Percentiles rank a stretch among this genome's conserved stretches.
Conservation (phyloP, 2,888 invertebrate species). For the Athalia circularis region DNA sequence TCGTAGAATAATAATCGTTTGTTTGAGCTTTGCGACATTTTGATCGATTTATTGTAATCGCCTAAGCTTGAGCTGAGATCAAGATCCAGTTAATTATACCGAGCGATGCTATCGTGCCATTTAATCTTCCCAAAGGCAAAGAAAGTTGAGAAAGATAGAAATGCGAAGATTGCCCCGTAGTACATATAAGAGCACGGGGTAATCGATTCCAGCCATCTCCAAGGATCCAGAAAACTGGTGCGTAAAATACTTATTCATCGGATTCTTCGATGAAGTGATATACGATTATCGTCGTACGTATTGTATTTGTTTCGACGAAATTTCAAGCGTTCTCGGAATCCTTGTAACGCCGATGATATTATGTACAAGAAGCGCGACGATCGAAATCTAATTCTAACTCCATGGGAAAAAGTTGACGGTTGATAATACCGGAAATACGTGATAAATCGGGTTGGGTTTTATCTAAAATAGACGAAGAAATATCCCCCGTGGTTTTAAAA, state of each 20-base stretch:
- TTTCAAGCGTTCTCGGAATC: slow-evolving; percentile 25
- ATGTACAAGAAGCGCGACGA: neutral
- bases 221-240: slow-evolving; percentile 19
- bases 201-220: slow-evolving; percentile 28
- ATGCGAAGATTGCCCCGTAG: slow-evolving; percentile 32
- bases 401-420: neutral
- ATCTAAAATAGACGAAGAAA: slow-evolving; percentile 38
- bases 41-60: slow-evolving; percentile 43
- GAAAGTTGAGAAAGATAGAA: slow-evolving; percentile 44
- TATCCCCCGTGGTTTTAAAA: slow-evolving; percentile 16
- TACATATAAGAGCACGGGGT: slow-evolving; percentile 3
- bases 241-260: neutral
- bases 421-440: slow-evolving; percentile 9
- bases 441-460: neutral
- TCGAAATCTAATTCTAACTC: neutral
- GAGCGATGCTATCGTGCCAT: slow-evolving; percentile 31
- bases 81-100: slow-evolving; percentile 43
- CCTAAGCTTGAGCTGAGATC: slow-evolving; percentile 28
- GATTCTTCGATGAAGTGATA: neutral
- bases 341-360: slow-evolving; percentile 8
- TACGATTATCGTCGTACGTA: neutral
- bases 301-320: slow-evolving; percentile 24
- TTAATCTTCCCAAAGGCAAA: slow-evolving; percentile 43
- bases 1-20: slow-evolving; percentile 27
- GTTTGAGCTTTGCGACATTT: slow-evolving; percentile 40